Percentiles rank a stretch among this genome's conserved stretches.
Conservation (phyloP, 2,888 invertebrate genomes). For the Phragmatobia fuliginosa region DNA sequence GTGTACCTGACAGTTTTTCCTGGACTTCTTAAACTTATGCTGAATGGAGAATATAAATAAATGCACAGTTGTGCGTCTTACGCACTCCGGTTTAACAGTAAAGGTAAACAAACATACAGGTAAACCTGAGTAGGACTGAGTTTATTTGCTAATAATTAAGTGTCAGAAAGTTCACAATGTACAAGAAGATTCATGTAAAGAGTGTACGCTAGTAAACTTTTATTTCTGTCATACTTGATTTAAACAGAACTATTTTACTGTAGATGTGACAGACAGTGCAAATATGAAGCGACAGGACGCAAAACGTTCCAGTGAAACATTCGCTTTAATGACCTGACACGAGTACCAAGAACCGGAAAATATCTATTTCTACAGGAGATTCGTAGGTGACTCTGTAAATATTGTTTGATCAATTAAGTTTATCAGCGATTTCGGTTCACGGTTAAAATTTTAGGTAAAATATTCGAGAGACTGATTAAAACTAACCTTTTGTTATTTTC, state of each 20-base stretch:
- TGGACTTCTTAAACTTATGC: no score
- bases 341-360: slow-evolving; percentile 49
- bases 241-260: slow-evolving; percentile 24
- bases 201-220: slow-evolving; percentile 19
- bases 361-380: slow-evolving; percentile 48
- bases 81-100: no score
- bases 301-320: slow-evolving; percentile 43
- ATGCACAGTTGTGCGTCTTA: no score
- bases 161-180: no score
- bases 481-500: slow-evolving; percentile 2
- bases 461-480: slow-evolving; percentile 19
- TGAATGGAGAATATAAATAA: no score
- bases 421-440: slow-evolving; percentile 26
- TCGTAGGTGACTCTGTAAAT: slow-evolving; percentile 47
- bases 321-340: slow-evolving; percentile 43
- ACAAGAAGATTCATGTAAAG: slow-evolving; percentile 7
- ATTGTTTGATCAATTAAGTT: slow-evolving; percentile 46
- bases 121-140: no score
- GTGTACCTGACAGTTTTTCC: no score
- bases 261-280: slow-evolving; percentile 35
- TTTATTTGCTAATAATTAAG: no score
- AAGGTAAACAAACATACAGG: no score
- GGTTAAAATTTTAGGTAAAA: slow-evolving; percentile 23
- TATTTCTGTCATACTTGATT: slow-evolving; percentile 17
- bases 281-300: slow-evolving; percentile 49